These are phyloP conservation scores for Baronia brevicornis DNA, from an alignment of 2,888 invertebrate species.

Conservation along the genomic window DNA sequence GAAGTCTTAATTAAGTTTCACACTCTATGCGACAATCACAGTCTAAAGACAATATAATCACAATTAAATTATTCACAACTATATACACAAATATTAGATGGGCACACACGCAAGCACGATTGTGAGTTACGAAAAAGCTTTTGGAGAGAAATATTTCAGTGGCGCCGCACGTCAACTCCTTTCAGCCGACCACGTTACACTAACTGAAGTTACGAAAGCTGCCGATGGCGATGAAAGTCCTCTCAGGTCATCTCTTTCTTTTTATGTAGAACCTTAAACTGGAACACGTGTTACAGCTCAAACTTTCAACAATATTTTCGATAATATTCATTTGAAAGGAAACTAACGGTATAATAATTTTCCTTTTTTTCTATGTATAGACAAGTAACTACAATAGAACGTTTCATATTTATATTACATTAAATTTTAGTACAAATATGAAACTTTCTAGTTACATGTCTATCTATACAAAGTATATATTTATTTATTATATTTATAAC, in stretches of 20 bases:
- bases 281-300: conserved; percentile 9
- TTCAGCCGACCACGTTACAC: conserved; percentile 4
- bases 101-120: no score
- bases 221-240: conserved; percentile 8
- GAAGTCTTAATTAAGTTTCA: conserved; percentile 3
- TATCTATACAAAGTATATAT: no score
- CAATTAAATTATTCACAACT: not conserved
- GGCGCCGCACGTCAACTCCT: conserved; percentile 3
- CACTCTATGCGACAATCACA: conserved; percentile 1
- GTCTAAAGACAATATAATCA: conserved; percentile 1
- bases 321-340: no score
- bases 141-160: not conserved
- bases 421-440: no score
- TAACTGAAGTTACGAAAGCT: conserved; percentile 8
- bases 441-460: no score
- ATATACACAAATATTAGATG: conserved; percentile 9
- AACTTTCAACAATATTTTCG: no score
- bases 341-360: no score
- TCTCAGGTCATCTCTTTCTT: conserved; percentile 8
- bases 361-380: no score
- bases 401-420: no score
- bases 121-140: conserved; percentile 12
- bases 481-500: no score
- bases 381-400: no score
- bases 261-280: conserved; percentile 4